These are phyloP conservation scores for Brachyptera putata DNA, from an alignment of 2,888 invertebrate genomes.

Conservation along the genomic window DNA sequence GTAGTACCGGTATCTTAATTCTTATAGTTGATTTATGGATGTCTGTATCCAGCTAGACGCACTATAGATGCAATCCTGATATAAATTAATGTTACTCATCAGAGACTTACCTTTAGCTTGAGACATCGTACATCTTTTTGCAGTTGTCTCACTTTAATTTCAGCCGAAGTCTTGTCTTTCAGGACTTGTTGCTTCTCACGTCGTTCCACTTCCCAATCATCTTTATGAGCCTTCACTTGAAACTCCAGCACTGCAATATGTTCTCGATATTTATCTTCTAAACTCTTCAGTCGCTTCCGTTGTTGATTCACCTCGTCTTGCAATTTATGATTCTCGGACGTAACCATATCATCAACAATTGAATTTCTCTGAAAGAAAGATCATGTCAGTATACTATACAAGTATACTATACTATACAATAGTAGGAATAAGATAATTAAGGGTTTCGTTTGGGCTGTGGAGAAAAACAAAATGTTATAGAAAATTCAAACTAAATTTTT, in stretches of 20 bases:
- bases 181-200: slow-evolving; percentile 39
- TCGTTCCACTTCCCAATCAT: slow-evolving; percentile 42
- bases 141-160: slow-evolving; percentile 34
- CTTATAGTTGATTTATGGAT: no score
- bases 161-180: slow-evolving; percentile 37
- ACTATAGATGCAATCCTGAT: no score
- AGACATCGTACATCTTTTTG: slow-evolving; percentile 33
- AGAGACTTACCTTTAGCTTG: slow-evolving; percentile 25
- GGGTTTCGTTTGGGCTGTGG: no score
- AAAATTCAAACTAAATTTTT: no score
- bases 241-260: slow-evolving; percentile 36
- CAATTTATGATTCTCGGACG: slow-evolving; percentile 23
- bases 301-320: slow-evolving; percentile 24
- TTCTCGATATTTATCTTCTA: slow-evolving; percentile 34
- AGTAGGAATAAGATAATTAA: no score
- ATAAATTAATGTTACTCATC: background rate
- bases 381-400: no score
- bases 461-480: no score
- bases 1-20: no score
- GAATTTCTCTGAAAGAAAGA: no score
- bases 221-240: slow-evolving; percentile 38
- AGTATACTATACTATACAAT: no score
- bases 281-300: slow-evolving; percentile 20
- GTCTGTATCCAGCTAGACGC: no score
- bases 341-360: no score